These are phyloP conservation scores for Astropecten irregularis DNA, from an alignment of 53 echinoderm and acorn worm genomes.

Conservation along the genomic window DNA sequence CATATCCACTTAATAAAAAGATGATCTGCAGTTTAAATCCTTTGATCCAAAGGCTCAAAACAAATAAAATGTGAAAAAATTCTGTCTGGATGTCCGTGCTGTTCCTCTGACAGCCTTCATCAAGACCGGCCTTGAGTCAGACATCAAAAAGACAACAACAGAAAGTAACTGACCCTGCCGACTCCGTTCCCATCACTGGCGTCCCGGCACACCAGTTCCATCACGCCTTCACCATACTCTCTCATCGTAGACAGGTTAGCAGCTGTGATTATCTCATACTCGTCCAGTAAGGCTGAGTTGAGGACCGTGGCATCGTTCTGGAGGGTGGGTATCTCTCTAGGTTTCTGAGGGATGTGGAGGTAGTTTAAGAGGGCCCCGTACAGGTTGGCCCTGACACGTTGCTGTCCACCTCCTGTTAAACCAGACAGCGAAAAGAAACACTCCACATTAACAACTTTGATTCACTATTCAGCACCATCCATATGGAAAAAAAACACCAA, in stretches of 20 bases:
- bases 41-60: no score
- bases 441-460: background rate
- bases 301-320: slow-evolving; percentile 63
- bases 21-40: no score
- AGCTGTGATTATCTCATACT: slow-evolving; percentile 78
- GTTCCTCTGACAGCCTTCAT: no score
- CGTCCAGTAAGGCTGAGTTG: slow-evolving; percentile 77
- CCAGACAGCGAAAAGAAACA: background rate
- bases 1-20: no score
- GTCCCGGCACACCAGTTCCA: slow-evolving; percentile 90
- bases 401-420: slow-evolving; percentile 78
- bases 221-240: slow-evolving; percentile 85
- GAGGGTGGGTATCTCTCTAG: slow-evolving; percentile 71
- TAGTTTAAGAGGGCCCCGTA: slow-evolving; percentile 90
- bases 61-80: no score
- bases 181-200: slow-evolving; percentile 96
- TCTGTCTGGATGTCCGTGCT: no score
- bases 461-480: background rate
- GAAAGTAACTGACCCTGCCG: slow-evolving; percentile 86
- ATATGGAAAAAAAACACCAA: no score
- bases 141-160: no score
- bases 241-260: slow-evolving; percentile 78
- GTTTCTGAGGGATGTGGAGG: slow-evolving; percentile 89
- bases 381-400: slow-evolving; percentile 81
- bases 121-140: no score